A percentile compares a stretch with the other conserved stretches of the same genome.
Evolutionary conservation across 37 sponge, comb jelly and placozoan species (phyloP).

Genomic region (Lycopodina hypogea): DNA sequence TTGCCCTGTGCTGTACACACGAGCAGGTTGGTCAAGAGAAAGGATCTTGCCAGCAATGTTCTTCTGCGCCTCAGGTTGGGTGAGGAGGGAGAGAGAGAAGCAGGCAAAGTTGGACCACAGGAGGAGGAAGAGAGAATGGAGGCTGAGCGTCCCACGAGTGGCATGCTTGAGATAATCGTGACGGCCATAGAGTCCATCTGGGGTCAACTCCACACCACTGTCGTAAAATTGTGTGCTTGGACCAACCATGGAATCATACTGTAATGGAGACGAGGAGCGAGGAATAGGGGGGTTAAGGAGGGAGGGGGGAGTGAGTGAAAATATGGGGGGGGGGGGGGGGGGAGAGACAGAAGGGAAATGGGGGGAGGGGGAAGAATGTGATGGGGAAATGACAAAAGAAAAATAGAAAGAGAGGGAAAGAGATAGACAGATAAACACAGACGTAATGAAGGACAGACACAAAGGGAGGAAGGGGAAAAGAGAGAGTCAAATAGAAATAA

Average conservation of each 20-base stretch:
- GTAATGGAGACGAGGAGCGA: not conserved
- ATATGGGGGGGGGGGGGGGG: not conserved
- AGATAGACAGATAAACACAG: too few species aligned
- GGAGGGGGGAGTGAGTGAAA: not conserved
- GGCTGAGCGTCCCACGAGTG: conserved; percentile 63
- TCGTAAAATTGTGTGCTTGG: conserved; percentile 63
- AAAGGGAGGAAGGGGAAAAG: too few species aligned
- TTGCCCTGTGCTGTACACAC: conserved; percentile 68
- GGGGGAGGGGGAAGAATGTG: too few species aligned
- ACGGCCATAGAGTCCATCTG: conserved; percentile 74
- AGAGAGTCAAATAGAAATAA: too few species aligned
- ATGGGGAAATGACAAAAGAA: not conserved
- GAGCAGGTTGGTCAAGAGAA: conserved; percentile 52
- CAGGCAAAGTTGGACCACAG: conserved; percentile 74
- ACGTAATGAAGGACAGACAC: too few species aligned
- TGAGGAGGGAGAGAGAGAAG: conserved; percentile 68
- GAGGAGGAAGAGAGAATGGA: conserved; percentile 84
- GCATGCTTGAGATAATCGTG: conserved; percentile 70
- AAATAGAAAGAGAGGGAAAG: too few species aligned
- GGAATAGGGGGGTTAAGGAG: not conserved
- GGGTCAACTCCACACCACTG: conserved; percentile 71
- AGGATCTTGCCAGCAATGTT: conserved; percentile 52
- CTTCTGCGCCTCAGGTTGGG: conserved; percentile 59
- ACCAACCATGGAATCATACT: conserved; percentile 34
- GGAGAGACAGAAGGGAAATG: not conserved